Base-by-base conservation (phyloP, 2,888 invertebrate genomes). In the Eulithis prunata region DNA sequence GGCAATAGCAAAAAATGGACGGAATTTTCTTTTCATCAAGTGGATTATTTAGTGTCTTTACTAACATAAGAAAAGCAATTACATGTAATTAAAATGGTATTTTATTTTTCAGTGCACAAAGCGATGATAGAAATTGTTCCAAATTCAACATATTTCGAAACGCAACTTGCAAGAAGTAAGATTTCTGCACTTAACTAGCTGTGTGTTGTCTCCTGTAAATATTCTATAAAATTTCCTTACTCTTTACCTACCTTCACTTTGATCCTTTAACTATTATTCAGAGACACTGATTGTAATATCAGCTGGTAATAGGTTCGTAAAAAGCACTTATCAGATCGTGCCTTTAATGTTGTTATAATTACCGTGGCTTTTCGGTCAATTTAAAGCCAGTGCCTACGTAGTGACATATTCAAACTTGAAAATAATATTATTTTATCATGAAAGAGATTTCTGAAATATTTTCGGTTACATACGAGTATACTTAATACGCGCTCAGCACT, bases 271-370 rank as follows among this genome's bases (percentile, higher is more conserved):
- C 38, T 55, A 55, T 61, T 53, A 61, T 61, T 41, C 54, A 61
- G 54, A 61, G n/a, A 61, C 38, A 61, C 61, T 61, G 61, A 61
- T 54, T 21, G 47, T 21, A 54, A 61, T 54, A 61, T 61, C 61
- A 61, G 61, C 61, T 61, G 61, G 47, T 55, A 21, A 61, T 61
- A 61, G 8, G 46, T 47, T 61, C 36, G 14, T 38, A 51, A 51
- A 60, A 61, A 54, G 61, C 61, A 61, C 61, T 32, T 47, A 61
- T n/a, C 21, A 55, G 52, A 54, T 14, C 32, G 61, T 61, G 61
- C 21, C 38, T 54, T 47, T 36, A n/a, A 46, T 52, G 43, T 10
- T 47, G 14, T 14, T 14, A 47, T 47, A 47, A 14, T 8, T 47
- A 47, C 47, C 8, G 47, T 41, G 41, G 41, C 41, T 41, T 41